Base-by-base conservation (phyloP, 2,888 invertebrate genomes). In the Eumacrocentrus americanus region DNA sequence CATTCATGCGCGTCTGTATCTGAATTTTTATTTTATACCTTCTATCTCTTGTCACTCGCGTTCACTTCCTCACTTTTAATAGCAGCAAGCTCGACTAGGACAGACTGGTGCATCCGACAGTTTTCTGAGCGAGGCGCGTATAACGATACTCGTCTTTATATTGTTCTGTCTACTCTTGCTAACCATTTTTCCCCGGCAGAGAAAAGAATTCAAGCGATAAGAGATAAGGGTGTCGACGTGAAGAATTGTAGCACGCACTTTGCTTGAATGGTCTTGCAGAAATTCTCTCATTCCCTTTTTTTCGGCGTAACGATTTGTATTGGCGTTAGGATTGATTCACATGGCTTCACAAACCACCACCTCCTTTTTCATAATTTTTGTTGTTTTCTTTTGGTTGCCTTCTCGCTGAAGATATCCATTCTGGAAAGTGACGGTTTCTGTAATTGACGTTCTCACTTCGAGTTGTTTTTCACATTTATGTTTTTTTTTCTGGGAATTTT, bases 261-360 rank as follows among this genome's bases (percentile, higher is more conserved):
- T 46, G 23, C 6, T 12, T 12, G 4, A 48, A 61, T 44, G 38
- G 44, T 59, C 47, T 37, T 25, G 54, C 46, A 42, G 20, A 29
- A 51, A 46, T 46, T 44, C n/a, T n/a, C n/a, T n/a, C n/a, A n/a
- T 37, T 50, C 3, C 44, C 11, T 35, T 14, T 12, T n/a, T 44
- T 18, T 7, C 25, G 22, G 42, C 34, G 57, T 50, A 16, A 12
- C n/a, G 50, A 54, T 60, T 56, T 22, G 11, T n/a, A n/a, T n/a
- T n/a, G n/a, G n/a, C n/a, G n/a, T n/a, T n/a, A n/a, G n/a, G n/a
- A n/a, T n/a, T n/a, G n/a, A n/a, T n/a, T n/a, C n/a, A n/a, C n/a
- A n/a, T n/a, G n/a, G n/a, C n/a, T n/a, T n/a, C n/a, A n/a, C n/a
- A n/a, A n/a, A n/a, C n/a, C n/a, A n/a, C n/a, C n/a, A n/a, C n/a